These are phyloP conservation scores for Beaufortia kweichowensis DNA, from an alignment of 2,113 vertebrate species.

Conservation along the genomic window DNA sequence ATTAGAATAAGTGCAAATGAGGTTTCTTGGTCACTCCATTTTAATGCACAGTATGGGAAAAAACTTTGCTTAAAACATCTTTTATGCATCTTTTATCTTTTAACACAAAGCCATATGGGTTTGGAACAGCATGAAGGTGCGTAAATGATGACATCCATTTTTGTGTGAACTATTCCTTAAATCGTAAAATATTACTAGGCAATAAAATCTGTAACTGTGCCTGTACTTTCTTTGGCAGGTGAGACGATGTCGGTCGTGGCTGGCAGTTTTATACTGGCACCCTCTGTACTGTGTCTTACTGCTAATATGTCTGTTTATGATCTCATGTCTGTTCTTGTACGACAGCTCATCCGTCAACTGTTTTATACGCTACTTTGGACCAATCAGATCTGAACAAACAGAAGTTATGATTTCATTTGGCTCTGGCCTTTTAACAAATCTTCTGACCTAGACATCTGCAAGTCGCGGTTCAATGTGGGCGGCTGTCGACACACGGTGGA, in stretches of 20 bases:
- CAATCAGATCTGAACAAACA: neutral
- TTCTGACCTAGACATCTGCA: conserved; percentile 71
- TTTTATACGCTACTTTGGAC: neutral
- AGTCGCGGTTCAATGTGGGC: conserved; percentile 75
- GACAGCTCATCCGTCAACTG: neutral
- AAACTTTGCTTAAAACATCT: neutral
- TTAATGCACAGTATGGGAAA: too few relatives aligned
- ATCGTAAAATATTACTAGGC: too few relatives aligned
- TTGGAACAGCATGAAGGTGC: neutral
- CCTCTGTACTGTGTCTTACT: neutral
- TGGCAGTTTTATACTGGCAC: neutral
- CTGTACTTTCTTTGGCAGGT: neutral
- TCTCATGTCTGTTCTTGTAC: neutral
- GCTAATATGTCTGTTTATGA: neutral
- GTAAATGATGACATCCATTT: neutral
- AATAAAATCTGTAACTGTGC: neutral
- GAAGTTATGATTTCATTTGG: conserved; percentile 43
- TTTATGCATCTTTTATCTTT: too few relatives aligned
- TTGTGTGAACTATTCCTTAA: too few relatives aligned
- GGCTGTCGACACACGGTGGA: conserved; percentile 83
- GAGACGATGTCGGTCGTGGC: neutral
- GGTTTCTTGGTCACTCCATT: too few relatives aligned
- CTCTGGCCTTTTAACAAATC: conserved; percentile 70
- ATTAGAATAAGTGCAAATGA: too few relatives aligned
- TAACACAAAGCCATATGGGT: neutral